phyloP scores from a whole-genome alignment of 2,797 vertebrate species.

The Columba guinea region DNA sequence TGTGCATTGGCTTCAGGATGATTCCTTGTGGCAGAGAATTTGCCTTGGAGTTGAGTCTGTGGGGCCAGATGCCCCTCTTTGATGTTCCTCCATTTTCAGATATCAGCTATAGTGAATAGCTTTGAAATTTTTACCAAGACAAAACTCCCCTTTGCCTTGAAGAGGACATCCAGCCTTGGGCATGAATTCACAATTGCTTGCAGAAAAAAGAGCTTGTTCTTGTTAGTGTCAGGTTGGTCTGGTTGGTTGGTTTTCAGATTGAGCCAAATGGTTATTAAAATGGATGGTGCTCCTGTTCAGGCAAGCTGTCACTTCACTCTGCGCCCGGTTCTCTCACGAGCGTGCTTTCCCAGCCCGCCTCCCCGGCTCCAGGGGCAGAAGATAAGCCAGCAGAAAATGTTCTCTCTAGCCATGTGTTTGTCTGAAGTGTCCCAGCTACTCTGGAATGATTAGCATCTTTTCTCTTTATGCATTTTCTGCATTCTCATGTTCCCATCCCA shows the following conservation, averaged over 20 bases:
- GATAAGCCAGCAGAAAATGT: slow-evolving; percentile 51
- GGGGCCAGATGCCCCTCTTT: neutral
- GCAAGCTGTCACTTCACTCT: slow-evolving; percentile 54
- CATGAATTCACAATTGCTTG: slow-evolving; percentile 33
- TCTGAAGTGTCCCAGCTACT: slow-evolving; percentile 39
- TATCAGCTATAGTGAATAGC: neutral
- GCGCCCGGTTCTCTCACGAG: neutral
- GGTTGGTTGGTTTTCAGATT: slow-evolving; percentile 67
- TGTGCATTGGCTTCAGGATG: neutral
- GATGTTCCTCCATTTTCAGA: slow-evolving; percentile 37
- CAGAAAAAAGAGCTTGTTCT: slow-evolving; percentile 57
- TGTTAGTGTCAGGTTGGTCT: slow-evolving; percentile 62
- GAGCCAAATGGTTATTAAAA: slow-evolving; percentile 70
- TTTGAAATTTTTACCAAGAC: slow-evolving; percentile 58
- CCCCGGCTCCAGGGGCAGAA: neutral
- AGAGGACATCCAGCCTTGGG: slow-evolving; percentile 56
- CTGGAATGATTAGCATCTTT: slow-evolving; percentile 37
- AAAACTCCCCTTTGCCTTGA: slow-evolving; percentile 52
- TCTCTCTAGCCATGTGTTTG: slow-evolving; percentile 34
- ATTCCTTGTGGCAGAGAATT: neutral
- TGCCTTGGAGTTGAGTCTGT: neutral
- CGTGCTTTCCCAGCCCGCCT: neutral
- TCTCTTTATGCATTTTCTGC: neutral
- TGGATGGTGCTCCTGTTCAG: slow-evolving; percentile 61
- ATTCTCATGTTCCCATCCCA: neutral